These are phyloP conservation scores for Nicator chloris DNA, from an alignment of 2,113 vertebrate species.

Conservation along the genomic window DNA sequence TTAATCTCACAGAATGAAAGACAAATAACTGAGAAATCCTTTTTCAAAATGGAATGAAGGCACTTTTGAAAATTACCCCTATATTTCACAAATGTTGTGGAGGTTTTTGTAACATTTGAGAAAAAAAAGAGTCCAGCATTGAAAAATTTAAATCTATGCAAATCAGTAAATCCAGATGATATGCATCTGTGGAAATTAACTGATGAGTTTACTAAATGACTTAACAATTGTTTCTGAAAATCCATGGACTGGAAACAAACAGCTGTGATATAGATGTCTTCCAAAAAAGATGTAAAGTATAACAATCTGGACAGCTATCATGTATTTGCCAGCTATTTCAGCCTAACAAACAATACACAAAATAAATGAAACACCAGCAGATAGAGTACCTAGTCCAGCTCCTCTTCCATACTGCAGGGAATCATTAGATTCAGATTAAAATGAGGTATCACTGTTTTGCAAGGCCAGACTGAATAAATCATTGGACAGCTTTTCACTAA, in stretches of 20 bases:
- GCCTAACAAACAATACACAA: not conserved
- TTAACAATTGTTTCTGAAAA: slow-evolving; percentile 49
- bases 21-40: not conserved
- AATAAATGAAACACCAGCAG: not conserved
- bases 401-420: not conserved
- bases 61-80: not conserved
- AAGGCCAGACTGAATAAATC: not conserved
- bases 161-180: slow-evolving; percentile 49
- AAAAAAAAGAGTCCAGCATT: not conserved
- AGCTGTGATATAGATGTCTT: slow-evolving; percentile 1
- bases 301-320: slow-evolving; percentile 14
- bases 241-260: slow-evolving; percentile 33
- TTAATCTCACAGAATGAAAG: not conserved
- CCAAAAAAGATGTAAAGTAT: not conserved
- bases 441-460: not conserved
- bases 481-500: not conserved
- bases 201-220: slow-evolving; percentile 45
- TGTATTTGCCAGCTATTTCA: not conserved
- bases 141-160: not conserved
- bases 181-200: slow-evolving; percentile 40
- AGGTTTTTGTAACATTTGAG: not conserved
- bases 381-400: not conserved
- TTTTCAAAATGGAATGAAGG: not conserved
- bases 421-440: not conserved
- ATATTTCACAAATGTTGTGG: not conserved